Conservation (phyloP, 30 jellyfish, hydroid and myxozoan genomes). For the Rhopilema esculentum region DNA sequence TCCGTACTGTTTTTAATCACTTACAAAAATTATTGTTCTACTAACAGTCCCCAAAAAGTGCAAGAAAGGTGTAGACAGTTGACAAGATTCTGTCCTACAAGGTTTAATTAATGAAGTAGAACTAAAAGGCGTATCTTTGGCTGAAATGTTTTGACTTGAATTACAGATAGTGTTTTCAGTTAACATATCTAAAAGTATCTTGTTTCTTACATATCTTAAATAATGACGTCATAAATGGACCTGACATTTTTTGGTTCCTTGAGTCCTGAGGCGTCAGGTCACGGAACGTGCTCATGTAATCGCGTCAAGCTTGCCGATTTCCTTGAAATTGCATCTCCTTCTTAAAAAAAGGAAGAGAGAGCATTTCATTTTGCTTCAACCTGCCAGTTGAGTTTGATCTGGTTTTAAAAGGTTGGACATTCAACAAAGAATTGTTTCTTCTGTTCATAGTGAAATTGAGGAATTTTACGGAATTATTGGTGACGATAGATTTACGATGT, state of each 20-base stretch:
- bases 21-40: too few species aligned
- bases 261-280: not conserved
- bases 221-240: not conserved
- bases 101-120: too few species aligned
- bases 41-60: too few species aligned
- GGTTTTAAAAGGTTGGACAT: not conserved
- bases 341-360: not conserved
- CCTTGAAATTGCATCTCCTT: not conserved
- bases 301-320: constrained; percentile 12
- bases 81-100: too few species aligned
- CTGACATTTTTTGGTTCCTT: not conserved
- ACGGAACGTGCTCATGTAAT: not conserved
- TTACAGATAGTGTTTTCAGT: too few species aligned
- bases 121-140: too few species aligned
- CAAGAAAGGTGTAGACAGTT: too few species aligned
- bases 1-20: too few species aligned
- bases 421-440: not conserved
- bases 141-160: too few species aligned
- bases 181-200: too few species aligned
- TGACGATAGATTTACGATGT: not conserved
- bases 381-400: not conserved
- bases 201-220: not conserved
- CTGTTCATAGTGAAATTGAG: not conserved
- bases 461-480: not conserved
- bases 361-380: not conserved